phyloP scores from a whole-genome alignment of 2,797 vertebrate species.

The Eulemur coronatus region DNA sequence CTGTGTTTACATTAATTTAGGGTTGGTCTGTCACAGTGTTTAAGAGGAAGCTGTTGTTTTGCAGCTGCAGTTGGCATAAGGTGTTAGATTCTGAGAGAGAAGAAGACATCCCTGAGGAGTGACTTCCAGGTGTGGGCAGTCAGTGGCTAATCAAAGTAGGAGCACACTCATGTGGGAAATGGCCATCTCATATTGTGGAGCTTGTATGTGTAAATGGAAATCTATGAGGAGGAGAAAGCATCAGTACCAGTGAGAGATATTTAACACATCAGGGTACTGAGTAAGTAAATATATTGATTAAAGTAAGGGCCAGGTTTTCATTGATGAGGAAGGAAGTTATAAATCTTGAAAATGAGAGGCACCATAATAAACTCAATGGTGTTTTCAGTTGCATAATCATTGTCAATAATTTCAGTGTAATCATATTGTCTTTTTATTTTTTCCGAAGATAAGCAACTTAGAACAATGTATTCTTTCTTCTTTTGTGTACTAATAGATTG shows the following conservation, averaged over 20 bases:
- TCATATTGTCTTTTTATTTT: background rate
- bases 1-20: background rate
- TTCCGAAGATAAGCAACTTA: background rate
- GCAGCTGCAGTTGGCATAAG: background rate
- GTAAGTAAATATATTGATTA: background rate
- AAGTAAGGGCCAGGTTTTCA: background rate
- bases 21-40: background rate
- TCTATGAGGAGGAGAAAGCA: background rate
- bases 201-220: background rate
- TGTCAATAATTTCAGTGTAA: background rate
- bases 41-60: background rate
- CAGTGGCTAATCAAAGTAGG: background rate
- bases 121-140: background rate
- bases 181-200: background rate
- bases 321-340: background rate
- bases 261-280: background rate
- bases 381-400: background rate
- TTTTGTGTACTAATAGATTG: background rate
- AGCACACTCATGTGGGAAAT: background rate
- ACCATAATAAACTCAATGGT: too few relatives aligned
- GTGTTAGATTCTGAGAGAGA: background rate
- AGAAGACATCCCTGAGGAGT: background rate
- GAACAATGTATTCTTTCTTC: background rate
- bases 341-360: background rate
- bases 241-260: background rate